Conservation (phyloP, 2,797 vertebrate species). For the Artibeus lituratus region DNA sequence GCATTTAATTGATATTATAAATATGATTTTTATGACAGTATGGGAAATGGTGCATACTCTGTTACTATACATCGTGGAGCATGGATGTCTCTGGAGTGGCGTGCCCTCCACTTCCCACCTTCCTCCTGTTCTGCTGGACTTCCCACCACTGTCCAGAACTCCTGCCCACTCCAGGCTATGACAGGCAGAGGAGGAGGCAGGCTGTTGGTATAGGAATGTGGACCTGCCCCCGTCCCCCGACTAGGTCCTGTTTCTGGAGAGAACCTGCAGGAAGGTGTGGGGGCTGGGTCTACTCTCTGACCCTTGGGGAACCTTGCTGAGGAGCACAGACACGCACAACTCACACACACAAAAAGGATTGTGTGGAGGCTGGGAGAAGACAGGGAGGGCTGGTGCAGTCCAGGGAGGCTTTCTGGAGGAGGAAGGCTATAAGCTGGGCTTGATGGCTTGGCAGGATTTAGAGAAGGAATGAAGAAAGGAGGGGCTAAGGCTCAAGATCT, state of each 20-base stretch:
- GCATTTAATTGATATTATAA: constrained; percentile 77
- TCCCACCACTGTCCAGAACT: background rate
- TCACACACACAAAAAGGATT: background rate
- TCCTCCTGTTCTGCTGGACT: background rate
- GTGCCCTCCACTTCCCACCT: background rate
- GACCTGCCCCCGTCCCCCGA: background rate
- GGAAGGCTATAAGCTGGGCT: background rate
- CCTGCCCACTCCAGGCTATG: background rate
- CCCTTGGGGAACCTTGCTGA: background rate
- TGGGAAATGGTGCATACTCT: constrained; percentile 56
- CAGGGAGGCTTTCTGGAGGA: background rate
- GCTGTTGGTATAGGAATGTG: background rate
- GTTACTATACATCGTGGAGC: background rate
- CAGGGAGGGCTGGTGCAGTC: background rate
- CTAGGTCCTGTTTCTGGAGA: background rate
- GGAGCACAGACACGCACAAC: background rate
- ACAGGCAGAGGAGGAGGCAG: background rate
- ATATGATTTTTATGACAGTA: constrained; percentile 64
- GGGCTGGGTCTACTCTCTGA: background rate
- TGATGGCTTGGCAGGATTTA: background rate
- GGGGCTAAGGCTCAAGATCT: background rate
- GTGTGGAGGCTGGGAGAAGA: background rate
- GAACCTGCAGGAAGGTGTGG: background rate
- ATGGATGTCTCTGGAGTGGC: background rate
- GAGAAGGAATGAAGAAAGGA: background rate